phyloP scores from a whole-genome alignment of 2,888 invertebrate genomes.

The Parnassius orleans region DNA sequence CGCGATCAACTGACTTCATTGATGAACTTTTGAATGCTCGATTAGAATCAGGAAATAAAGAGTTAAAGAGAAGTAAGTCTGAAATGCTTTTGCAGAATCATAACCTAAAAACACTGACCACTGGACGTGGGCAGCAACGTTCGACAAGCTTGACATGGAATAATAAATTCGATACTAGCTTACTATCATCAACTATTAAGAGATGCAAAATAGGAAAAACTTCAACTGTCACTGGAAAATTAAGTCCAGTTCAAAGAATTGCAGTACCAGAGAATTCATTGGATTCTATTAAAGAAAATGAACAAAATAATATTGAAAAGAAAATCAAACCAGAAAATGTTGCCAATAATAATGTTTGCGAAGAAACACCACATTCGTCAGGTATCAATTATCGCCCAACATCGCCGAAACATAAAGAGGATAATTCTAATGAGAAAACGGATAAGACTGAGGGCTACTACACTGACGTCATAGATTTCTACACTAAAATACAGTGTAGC shows the following conservation, averaged over 20 bases:
- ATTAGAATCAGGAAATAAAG: conserved; percentile 74
- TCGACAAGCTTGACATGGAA: conserved; percentile 86
- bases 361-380: conserved; percentile 69
- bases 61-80: conserved; percentile 84
- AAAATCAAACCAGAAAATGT: conserved; percentile 58
- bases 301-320: conserved; percentile 50
- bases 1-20: conserved; percentile 77
- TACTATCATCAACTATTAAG: conserved; percentile 82
- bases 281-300: conserved; percentile 62
- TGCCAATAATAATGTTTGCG: conserved; percentile 48
- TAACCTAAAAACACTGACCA: conserved; percentile 72
- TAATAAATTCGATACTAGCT: conserved; percentile 84
- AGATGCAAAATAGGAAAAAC: conserved; percentile 83
- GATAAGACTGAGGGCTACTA: conserved; percentile 72
- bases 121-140: conserved; percentile 82
- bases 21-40: conserved; percentile 79
- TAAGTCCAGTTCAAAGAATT: conserved; percentile 65
- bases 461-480: conserved; percentile 76
- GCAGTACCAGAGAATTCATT: conserved; percentile 53
- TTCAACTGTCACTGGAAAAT: conserved; percentile 67
- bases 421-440: conserved; percentile 51
- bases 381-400: conserved; percentile 66
- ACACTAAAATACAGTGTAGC: conserved; percentile 77
- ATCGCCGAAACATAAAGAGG: conserved; percentile 68
- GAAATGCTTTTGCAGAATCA: conserved; percentile 80